phyloP scores from a whole-genome alignment of 1,140 invertebrate species.

The Archegozetes longisetosus region DNA sequence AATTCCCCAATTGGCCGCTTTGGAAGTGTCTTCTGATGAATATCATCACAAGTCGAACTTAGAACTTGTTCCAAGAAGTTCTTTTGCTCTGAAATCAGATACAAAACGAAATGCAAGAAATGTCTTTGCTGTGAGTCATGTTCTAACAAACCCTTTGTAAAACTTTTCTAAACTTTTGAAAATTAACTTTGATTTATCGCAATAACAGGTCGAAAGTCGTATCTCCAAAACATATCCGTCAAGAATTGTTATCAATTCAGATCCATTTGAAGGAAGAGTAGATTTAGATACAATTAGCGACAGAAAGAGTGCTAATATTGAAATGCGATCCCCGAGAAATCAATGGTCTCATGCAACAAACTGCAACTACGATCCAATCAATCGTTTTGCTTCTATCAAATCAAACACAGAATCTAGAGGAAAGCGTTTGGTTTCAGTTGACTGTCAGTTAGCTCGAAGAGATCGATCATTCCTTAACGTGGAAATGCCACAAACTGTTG shows the following conservation, averaged over 20 bases:
- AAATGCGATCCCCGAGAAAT: neutral
- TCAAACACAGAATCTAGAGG: neutral
- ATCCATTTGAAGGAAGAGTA: neutral
- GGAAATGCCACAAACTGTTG: too few relatives aligned
- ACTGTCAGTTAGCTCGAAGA: neutral
- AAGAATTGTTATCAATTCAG: neutral
- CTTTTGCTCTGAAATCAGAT: neutral
- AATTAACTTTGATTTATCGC: neutral
- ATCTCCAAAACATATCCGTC: neutral
- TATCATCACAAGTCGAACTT: neutral
- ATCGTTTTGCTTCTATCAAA: neutral
- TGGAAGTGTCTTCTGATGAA: neutral
- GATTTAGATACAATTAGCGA: neutral
- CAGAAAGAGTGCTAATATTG: neutral
- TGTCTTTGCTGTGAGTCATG: neutral
- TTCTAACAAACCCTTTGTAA: neutral
- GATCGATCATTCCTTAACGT: neutral
- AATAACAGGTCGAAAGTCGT: neutral
- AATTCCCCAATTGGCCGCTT: neutral
- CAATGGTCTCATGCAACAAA: neutral
- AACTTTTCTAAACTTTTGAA: neutral
- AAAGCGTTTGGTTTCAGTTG: neutral
- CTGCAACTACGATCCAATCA: neutral
- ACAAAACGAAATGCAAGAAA: neutral
- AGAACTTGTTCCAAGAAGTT: neutral